phyloP scores from a whole-genome alignment of 2,888 invertebrate genomes.

The Hirtodrosophila trivittata region DNA sequence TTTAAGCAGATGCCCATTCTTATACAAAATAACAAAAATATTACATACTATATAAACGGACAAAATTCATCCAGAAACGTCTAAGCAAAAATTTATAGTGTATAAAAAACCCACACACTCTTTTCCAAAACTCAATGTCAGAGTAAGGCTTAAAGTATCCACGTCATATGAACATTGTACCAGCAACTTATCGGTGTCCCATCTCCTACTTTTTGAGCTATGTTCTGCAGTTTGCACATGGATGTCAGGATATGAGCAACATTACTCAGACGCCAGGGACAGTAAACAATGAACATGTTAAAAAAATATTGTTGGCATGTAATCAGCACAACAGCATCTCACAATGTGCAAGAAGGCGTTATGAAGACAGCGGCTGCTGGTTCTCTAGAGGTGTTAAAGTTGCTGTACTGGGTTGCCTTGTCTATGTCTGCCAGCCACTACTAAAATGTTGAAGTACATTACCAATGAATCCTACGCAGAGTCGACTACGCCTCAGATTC shows the following conservation, averaged over 20 bases:
- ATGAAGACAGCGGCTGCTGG: constrained; percentile 13
- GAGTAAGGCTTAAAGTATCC: constrained; percentile 13
- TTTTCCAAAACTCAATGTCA: constrained; percentile 27
- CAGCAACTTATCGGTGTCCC: constrained; percentile 50
- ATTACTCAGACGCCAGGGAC: constrained; percentile 19
- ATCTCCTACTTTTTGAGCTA: constrained; percentile 47
- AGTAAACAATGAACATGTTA: constrained; percentile 41
- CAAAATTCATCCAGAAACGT: not conserved
- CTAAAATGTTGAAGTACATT: constrained; percentile 44
- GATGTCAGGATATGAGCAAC: constrained; percentile 36
- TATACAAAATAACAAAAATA: constrained; percentile 1
- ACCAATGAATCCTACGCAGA: constrained; percentile 59
- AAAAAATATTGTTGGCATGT: constrained; percentile 58
- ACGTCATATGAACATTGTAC: constrained; percentile 9
- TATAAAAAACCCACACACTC: constrained; percentile 1
- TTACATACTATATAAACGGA: not conserved
- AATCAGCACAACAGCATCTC: constrained; percentile 67
- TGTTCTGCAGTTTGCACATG: constrained; percentile 36
- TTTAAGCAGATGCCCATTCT: constrained; percentile 3
- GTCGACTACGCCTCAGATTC: constrained; percentile 14
- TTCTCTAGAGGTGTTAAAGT: constrained; percentile 15
- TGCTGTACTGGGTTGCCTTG: constrained; percentile 20
- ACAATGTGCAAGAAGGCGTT: constrained; percentile 50
- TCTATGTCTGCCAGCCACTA: constrained; percentile 23
- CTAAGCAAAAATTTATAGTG: not conserved